phyloP scores from a whole-genome alignment of 2,113 vertebrate species.

The Balaeniceps rex region DNA sequence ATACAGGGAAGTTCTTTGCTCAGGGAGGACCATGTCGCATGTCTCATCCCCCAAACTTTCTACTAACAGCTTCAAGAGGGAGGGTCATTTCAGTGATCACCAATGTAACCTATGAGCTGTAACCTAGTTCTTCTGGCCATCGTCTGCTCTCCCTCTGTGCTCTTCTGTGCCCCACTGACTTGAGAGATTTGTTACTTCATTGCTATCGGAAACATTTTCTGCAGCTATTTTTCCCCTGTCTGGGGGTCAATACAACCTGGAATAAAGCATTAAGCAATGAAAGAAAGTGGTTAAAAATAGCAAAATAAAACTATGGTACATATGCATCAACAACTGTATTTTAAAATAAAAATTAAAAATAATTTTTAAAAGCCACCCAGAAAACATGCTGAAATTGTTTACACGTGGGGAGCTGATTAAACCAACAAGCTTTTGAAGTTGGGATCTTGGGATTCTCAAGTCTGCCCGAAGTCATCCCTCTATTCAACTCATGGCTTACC shows the following conservation, averaged over 20 bases:
- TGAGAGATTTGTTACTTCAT: neutral
- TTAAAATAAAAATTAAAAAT: neutral
- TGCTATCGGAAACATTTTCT: neutral
- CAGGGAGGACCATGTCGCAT: neutral
- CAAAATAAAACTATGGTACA: neutral
- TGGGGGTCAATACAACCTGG: neutral
- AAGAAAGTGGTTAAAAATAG: neutral
- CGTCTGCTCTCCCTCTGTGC: neutral
- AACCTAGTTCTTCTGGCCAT: neutral
- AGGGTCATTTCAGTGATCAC: neutral
- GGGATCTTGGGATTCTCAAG: neutral
- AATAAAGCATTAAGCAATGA: neutral
- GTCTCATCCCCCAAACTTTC: neutral
- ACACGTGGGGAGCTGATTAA: neutral
- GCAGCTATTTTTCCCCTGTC: neutral
- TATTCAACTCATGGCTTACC: neutral
- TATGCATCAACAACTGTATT: neutral
- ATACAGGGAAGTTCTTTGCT: neutral
- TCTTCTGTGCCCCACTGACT: neutral
- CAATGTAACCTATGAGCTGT: fast-evolving
- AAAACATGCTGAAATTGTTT: constrained; percentile 10
- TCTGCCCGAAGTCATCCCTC: neutral
- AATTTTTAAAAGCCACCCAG: neutral
- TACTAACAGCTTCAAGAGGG: neutral
- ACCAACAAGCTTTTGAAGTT: neutral